Base-by-base conservation (phyloP, 1,140 invertebrate genomes). In the Aphis craccivora region DNA sequence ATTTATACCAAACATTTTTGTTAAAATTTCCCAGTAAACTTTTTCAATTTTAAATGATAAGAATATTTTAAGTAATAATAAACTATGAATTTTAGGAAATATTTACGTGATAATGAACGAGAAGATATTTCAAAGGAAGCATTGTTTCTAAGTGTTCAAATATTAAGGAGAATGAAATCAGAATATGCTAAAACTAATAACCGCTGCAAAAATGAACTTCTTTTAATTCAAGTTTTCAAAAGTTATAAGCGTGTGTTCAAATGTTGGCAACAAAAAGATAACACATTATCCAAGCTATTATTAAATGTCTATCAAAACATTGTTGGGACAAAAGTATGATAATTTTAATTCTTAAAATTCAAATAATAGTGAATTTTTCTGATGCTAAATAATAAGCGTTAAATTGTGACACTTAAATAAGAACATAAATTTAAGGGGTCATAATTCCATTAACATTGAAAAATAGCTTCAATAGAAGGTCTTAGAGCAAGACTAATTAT, bases 91-190 rank as follows among this genome's bases (percentile, higher is more conserved):
- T 95, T 86, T 94, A 97, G 97, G 94, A 97, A 97, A 95, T 98
- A 98, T 95, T 96, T 98, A 84, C 96, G 97, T 91, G 97, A 98
- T 95, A 96, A 96, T 8, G 98, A 98, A 95, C 96, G 98, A 94
- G 96, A 97, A 94, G 96, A 97, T 94, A 95, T 98, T 94, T 97
- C 97, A 2, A 96, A 97, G 89, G 97, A 97, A 95, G 97, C 98
- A 0, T 96, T 97, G 86, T 96, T 96, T 0, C 95, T 97, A n/a
- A 97, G 96, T 94, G 95, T 96, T 18, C 96, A 97, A 94, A 96
- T 96, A 51, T 95, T 97, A 18, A 95, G 96, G 14, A 95, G 95
- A 43, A 95, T 95, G 93, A 95, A 96, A 9, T 95, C 94, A 30
- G 94, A 94, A 89, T 51, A 67, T 67, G 86, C 53, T 9, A 55